Evolutionary conservation across 2,797 vertebrate genomes (phyloP).

Genomic region (Crax fasciolata): DNA sequence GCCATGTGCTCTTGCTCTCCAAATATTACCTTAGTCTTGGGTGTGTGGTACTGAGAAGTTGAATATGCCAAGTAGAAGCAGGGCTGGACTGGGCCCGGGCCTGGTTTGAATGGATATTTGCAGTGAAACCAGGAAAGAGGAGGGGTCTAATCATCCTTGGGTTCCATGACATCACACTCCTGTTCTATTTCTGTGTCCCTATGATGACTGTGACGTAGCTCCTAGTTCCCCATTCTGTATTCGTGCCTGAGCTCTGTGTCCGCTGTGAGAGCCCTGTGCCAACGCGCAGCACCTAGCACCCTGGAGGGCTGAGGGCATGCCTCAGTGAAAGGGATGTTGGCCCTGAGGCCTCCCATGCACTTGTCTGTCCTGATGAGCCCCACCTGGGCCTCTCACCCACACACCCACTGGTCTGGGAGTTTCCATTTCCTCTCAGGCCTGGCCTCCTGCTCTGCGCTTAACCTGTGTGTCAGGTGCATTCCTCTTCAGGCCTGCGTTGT

Average conservation of each 20-base stretch:
- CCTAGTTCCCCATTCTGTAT: rapidly evolving
- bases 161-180: not conserved
- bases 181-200: not conserved
- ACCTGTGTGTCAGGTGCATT: rapidly evolving
- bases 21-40: not conserved
- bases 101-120: not conserved
- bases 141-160: not conserved
- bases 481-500: not conserved
- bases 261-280: not conserved
- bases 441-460: not conserved
- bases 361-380: not conserved
- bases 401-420: not conserved
- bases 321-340: not conserved
- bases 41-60: not conserved
- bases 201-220: not conserved
- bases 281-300: not conserved
- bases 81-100: not conserved
- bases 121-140: not conserved
- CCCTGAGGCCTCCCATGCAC: not conserved
- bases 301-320: not conserved
- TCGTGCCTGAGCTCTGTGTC: not conserved
- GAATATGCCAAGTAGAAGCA: not conserved
- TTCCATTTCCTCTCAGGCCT: not conserved
- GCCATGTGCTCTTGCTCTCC: not conserved
- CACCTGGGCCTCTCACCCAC: not conserved